Percentiles rank a stretch among this genome's conserved stretches.
Conservation (phyloP, 2,888 invertebrate species). For the Nephrotoma guestfalica region DNA sequence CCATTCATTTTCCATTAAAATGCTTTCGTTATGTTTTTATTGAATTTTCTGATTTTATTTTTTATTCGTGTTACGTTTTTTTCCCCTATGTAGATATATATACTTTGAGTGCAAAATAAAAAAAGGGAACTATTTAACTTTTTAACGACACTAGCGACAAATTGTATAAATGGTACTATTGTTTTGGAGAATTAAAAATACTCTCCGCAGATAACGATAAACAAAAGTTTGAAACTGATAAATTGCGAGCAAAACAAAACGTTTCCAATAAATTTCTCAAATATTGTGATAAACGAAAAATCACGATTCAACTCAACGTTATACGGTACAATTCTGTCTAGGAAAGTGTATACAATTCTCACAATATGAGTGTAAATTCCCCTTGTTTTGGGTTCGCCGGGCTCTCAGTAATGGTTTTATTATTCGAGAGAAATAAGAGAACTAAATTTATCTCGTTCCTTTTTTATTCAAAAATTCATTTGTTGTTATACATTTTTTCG, state of each 20-base stretch:
- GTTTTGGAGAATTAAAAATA: not conserved
- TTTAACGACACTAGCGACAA: not conserved
- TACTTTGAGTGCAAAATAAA: not conserved
- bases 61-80: not conserved
- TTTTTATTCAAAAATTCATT: not conserved
- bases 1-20: not conserved
- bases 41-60: not conserved
- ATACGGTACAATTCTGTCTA: not conserved
- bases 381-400: not conserved
- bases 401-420: not conserved
- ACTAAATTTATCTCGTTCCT: not conserved
- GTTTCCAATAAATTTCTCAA: not conserved
- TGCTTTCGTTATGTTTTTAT: not conserved
- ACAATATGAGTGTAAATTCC: not conserved
- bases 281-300: not conserved
- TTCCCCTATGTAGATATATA: not conserved
- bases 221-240: not conserved
- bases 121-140: not conserved
- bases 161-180: not conserved
- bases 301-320: not conserved
- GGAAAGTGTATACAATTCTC: not conserved
- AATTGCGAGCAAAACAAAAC: not conserved
- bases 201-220: not conserved
- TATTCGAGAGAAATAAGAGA: not conserved
- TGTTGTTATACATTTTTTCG: not conserved